A percentile compares a stretch with the other conserved stretches of the same genome.
Conservation (phyloP, 2,797 vertebrate species). For the Chaunax sp. region DNA sequence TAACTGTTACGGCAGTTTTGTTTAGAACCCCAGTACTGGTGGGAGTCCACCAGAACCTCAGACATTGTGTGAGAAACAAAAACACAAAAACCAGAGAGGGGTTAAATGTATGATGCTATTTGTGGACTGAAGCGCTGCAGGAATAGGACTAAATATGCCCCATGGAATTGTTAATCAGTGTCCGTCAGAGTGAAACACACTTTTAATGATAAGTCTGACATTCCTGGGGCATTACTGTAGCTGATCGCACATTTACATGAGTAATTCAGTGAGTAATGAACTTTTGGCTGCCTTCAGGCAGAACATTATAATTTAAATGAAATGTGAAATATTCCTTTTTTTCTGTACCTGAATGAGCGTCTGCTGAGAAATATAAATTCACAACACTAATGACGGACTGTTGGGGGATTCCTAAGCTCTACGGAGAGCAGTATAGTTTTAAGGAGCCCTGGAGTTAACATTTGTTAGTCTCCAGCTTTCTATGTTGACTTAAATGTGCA, state of each 20-base stretch:
- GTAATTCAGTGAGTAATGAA: conserved; percentile 52
- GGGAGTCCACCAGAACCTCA: too few species aligned
- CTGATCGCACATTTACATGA: conserved; percentile 56
- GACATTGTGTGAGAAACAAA: too few species aligned
- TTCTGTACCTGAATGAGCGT: conserved; percentile 48
- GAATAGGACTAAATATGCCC: conserved; percentile 57
- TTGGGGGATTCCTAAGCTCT: conserved; percentile 54
- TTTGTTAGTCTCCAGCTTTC: conserved; percentile 65
- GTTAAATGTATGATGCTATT: conserved; percentile 41
- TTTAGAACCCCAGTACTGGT: too few species aligned
- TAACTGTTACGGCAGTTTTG: too few species aligned
- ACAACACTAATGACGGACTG: conserved; percentile 62
- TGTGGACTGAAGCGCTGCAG: conserved; percentile 32
- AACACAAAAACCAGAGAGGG: conserved; percentile 14
- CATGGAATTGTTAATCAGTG: conserved; percentile 36
- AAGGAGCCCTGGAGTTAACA: conserved; percentile 59
- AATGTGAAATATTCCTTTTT: conserved; percentile 66
- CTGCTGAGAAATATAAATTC: conserved; percentile 65
- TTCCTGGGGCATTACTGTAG: conserved; percentile 56
- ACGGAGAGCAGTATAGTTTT: conserved; percentile 68
- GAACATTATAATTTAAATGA: conserved; percentile 39
- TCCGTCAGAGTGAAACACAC: conserved; percentile 50
- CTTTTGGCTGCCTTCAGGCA: conserved; percentile 39
- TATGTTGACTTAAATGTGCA: conserved; percentile 64
- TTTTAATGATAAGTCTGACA: conserved; percentile 62